Conservation (phyloP, 1,140 invertebrate species). For the Rhagoletis pomonella region DNA sequence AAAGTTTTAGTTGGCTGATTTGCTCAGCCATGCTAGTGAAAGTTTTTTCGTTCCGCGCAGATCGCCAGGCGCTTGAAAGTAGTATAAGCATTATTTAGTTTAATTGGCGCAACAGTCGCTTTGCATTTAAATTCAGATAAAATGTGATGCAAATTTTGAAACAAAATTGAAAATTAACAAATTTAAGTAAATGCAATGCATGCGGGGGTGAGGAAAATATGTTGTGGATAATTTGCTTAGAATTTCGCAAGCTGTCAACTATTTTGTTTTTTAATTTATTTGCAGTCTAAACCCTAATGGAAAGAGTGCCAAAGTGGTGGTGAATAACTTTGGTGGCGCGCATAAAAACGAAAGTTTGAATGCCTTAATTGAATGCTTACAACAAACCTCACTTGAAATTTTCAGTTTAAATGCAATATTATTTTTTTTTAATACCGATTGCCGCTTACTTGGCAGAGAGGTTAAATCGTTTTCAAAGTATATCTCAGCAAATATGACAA, state of each 20-base stretch:
- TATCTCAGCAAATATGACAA: neutral
- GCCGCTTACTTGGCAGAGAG: neutral
- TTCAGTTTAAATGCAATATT: neutral
- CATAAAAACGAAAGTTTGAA: too few species aligned
- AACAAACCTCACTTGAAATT: too few species aligned
- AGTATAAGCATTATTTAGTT: neutral
- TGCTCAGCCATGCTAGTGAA: constrained; percentile 34
- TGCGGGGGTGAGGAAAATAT: neutral
- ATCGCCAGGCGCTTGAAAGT: too few species aligned
- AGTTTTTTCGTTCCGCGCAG: neutral
- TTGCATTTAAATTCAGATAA: constrained; percentile 47
- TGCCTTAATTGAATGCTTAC: too few species aligned
- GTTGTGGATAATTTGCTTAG: neutral
- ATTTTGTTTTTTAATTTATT: neutral
- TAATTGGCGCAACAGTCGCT: constrained; percentile 44
- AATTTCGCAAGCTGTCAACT: neutral
- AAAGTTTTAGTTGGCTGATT: constrained; percentile 52
- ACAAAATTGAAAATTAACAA: constrained; percentile 17
- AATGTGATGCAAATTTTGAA: constrained; percentile 44
- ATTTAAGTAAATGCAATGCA: neutral
- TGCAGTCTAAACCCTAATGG: neutral
- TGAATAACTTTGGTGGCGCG: too few species aligned
- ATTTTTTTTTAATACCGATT: neutral
- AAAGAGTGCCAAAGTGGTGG: too few species aligned
- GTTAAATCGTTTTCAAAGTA: neutral